Conservation (phyloP, 2,113 vertebrate species). For the Vidua macroura region DNA sequence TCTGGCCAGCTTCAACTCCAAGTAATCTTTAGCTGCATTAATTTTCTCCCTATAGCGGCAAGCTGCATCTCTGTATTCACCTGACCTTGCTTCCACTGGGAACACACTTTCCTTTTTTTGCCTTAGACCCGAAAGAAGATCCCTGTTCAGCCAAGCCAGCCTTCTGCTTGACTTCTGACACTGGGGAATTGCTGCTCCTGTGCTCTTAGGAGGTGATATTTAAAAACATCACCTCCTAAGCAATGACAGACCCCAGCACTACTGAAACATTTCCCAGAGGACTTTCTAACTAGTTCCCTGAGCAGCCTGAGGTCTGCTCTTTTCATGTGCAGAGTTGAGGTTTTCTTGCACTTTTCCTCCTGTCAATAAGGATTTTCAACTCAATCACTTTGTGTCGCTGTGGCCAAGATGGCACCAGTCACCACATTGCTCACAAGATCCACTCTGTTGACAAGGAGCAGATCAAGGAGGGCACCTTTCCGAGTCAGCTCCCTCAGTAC, state of each 20-base stretch:
- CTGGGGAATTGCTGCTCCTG: background rate
- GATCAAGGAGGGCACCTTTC: background rate
- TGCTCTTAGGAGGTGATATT: background rate
- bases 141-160: background rate
- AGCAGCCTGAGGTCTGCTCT: background rate
- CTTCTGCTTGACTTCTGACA: background rate
- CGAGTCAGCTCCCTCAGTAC: background rate
- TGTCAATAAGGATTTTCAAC: background rate
- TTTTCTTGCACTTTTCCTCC: background rate
- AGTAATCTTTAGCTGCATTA: background rate
- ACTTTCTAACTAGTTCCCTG: background rate
- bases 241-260: background rate
- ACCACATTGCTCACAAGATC: background rate
- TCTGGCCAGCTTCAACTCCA: background rate
- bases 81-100: background rate
- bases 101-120: background rate
- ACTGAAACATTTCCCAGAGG: background rate
- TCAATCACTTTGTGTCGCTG: rapidly evolving
- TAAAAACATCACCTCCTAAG: background rate
- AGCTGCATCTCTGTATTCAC: background rate
- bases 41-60: background rate
- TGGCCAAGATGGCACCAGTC: background rate
- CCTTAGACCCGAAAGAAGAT: background rate
- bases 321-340: background rate
- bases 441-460: background rate